Base-by-base conservation (phyloP, 2,888 invertebrate genomes). In the Galerucella pusilla region DNA sequence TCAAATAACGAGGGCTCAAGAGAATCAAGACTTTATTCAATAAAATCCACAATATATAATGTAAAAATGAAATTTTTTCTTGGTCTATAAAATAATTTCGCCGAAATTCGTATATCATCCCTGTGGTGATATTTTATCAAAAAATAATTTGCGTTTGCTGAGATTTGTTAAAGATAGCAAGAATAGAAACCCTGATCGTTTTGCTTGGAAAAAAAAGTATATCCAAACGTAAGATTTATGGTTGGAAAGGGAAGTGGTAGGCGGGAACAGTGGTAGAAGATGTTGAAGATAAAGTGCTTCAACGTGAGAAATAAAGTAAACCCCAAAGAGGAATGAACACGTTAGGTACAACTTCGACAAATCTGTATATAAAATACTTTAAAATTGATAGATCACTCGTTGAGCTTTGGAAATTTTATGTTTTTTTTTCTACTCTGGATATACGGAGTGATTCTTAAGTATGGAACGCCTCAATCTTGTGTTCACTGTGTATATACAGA, bases 291-390 rank as follows among this genome's bases (percentile, higher is more conserved):
- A 61, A 61, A 61, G 35, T 61, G 61, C 35, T 61, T 61, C 35
- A 61, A 61, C 61, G 61, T 61, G 61, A 61, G 61, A 61, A 61
- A 16, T 9, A 61, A 61, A 28, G 25, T 28, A 61, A 60, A 61
- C 35, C 61, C 61, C 35, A 61, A 61, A 61, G 61, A 61, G 61
- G 35, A 61, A 61, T 61, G 35, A 35, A 61, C 61, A 61, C 10
- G 61, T 61, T 61, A 35, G 61, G 61, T 61, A 61, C 61, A 35
- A n/a, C 35, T 61, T 61, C 61, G 61, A 61, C 61, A 61, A 61
- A 61, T 61, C 61, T n/a, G 14, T 35, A 28, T 61, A 14, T 35
- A 61, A 61, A 28, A 35, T 61, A 14, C 61, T 14, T n/a, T 20
- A 10, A 61, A 61, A 61, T 61, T 61, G 61, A 61, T 61, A 61